Percentiles rank a stretch among this genome's conserved stretches.
Evolutionary conservation across 2,888 invertebrate species (phyloP).

Genomic region (Palloptera scutellata): DNA sequence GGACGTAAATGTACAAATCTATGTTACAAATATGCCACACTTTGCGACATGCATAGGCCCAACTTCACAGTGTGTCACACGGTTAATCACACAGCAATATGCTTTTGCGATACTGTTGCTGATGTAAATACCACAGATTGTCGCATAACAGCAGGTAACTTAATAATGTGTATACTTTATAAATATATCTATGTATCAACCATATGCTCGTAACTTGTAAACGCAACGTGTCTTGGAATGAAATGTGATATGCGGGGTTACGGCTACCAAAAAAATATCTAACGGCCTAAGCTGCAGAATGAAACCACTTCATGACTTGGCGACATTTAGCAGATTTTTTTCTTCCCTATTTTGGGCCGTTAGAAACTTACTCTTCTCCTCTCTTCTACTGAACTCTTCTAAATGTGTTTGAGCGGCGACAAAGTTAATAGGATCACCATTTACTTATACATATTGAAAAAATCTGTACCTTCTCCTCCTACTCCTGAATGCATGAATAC

Average conservation of each 20-base stretch:
- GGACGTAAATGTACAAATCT: slow-evolving; percentile 66
- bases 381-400: background rate
- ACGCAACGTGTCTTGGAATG: slow-evolving; percentile 30
- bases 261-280: slow-evolving; percentile 15
- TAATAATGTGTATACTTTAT: slow-evolving; percentile 26
- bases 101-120: slow-evolving; percentile 66
- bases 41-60: slow-evolving; percentile 62
- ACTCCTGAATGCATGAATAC: slow-evolving; percentile 3
- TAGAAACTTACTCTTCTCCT: background rate
- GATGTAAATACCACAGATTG: slow-evolving; percentile 67
- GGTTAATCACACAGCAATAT: slow-evolving; percentile 67
- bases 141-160: slow-evolving; percentile 71
- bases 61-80: slow-evolving; percentile 66
- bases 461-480: slow-evolving; percentile 12
- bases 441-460: slow-evolving; percentile 9
- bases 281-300: slow-evolving; percentile 7
- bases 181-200: slow-evolving; percentile 8
- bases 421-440: slow-evolving; percentile 3
- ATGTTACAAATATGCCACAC: slow-evolving; percentile 63
- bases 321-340: background rate
- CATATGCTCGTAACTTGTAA: slow-evolving; percentile 20
- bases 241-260: slow-evolving; percentile 30
- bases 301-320: slow-evolving; percentile 5
- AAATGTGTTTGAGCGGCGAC: slow-evolving; percentile 22
- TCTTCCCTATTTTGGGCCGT: background rate